phyloP scores from a whole-genome alignment of 2,797 vertebrate genomes.

The Lepilemur ruficaudatus region DNA sequence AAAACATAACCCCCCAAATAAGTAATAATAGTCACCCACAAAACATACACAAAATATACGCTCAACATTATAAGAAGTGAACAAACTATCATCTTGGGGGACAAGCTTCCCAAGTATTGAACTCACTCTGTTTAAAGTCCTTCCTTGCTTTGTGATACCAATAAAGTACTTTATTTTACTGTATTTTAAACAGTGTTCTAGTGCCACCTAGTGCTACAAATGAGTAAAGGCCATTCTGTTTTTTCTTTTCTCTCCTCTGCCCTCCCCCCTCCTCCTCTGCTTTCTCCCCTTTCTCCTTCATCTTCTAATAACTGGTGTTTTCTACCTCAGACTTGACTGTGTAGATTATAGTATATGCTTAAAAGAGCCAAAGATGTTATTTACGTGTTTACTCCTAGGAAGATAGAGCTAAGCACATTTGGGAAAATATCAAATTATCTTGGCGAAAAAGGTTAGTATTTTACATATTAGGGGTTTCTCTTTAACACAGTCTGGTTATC shows the following conservation, averaged over 20 bases:
- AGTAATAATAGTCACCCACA: background rate
- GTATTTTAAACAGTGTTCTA: background rate
- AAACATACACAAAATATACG: background rate
- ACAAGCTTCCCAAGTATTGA: background rate
- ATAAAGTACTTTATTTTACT: fast-evolving
- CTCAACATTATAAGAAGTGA: background rate
- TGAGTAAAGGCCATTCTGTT: background rate
- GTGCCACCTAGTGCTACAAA: constrained; percentile 9
- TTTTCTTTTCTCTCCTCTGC: background rate
- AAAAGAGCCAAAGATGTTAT: background rate
- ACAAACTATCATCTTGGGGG: background rate
- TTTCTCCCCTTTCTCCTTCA: too few species aligned
- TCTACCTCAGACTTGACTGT: background rate
- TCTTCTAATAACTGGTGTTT: background rate
- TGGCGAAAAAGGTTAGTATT: background rate
- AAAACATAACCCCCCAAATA: background rate
- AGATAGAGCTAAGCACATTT: background rate
- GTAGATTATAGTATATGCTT: background rate
- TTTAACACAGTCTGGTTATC: background rate
- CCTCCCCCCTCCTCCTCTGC: fast-evolving
- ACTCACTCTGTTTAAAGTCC: background rate
- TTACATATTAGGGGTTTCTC: background rate
- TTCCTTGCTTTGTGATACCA: background rate
- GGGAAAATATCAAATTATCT: background rate
- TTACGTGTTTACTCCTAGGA: background rate